Percentiles rank a stretch among this genome's conserved stretches.
Evolutionary conservation across 2,797 vertebrate genomes (phyloP).

Genomic region (Chrysocyon brachyurus): DNA sequence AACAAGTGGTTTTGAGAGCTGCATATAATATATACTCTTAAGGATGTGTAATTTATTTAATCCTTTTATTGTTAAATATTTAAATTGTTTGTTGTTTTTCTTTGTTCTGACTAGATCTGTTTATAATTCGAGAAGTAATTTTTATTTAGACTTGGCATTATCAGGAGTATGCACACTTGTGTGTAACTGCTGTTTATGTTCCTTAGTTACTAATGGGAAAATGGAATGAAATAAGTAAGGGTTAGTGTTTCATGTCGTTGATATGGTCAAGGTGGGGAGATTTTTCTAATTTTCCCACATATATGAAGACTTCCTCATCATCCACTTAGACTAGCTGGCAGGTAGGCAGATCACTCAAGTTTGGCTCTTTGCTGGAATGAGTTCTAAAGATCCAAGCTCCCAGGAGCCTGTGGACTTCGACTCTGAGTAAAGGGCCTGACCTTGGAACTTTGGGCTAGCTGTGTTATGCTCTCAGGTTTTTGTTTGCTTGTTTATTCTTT

Average conservation of each 20-base stretch:
- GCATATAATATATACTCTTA: neutral
- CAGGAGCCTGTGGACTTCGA: neutral
- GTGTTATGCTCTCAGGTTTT: neutral
- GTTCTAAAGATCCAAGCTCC: neutral
- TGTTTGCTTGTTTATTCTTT: neutral
- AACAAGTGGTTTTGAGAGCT: neutral
- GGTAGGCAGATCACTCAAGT: neutral
- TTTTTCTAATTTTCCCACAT: neutral
- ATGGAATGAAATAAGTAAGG: neutral
- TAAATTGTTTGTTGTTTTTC: neutral
- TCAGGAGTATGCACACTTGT: rapidly evolving
- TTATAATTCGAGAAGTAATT: constrained; percentile 16
- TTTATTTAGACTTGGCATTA: neutral
- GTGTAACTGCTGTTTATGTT: neutral
- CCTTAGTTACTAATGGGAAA: neutral
- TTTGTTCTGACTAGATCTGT: neutral
- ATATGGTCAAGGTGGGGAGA: neutral
- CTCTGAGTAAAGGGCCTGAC: neutral
- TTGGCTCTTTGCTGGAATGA: neutral
- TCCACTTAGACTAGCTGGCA: neutral
- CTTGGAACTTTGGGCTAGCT: neutral
- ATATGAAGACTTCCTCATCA: neutral
- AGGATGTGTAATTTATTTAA: neutral
- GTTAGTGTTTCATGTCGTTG: neutral
- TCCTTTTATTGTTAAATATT: neutral